Conservation (phyloP, 2,113 vertebrate genomes). For the Leptobrachium ailaonicum region DNA sequence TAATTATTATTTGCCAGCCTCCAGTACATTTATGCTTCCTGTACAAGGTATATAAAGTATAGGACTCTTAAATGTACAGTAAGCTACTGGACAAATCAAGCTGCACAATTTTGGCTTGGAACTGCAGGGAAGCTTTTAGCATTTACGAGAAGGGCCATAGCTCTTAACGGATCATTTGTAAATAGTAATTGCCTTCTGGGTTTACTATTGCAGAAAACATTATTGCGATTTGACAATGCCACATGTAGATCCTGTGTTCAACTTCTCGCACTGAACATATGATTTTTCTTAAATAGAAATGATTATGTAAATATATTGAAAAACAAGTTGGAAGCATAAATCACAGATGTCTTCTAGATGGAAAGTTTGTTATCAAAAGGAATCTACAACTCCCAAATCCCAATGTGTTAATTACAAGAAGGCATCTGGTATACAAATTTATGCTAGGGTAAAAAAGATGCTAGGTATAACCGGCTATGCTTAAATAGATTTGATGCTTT, state of each 20-base stretch:
- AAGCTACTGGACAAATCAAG: no score
- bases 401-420: slow-evolving; percentile 73
- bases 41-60: no score
- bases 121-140: no score
- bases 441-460: slow-evolving; percentile 72
- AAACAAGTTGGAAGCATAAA: slow-evolving; percentile 71
- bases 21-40: no score
- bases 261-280: slow-evolving; percentile 4
- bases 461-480: slow-evolving; percentile 65
- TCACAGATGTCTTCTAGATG: slow-evolving; percentile 76
- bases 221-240: not conserved
- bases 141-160: no score
- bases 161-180: no score
- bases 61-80: no score
- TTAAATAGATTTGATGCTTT: slow-evolving; percentile 58
- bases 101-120: no score
- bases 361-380: slow-evolving; percentile 72
- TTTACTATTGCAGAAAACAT: not conserved
- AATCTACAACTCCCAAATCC: slow-evolving; percentile 71
- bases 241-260: not conserved
- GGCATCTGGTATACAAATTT: slow-evolving; percentile 77
- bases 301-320: slow-evolving; percentile 77
- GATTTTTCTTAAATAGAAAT: slow-evolving; percentile 62
- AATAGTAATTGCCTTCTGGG: not conserved
- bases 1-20: no score